These are phyloP conservation scores for Melanargia galathea DNA, from an alignment of 2,888 invertebrate genomes.

Conservation along the genomic window DNA sequence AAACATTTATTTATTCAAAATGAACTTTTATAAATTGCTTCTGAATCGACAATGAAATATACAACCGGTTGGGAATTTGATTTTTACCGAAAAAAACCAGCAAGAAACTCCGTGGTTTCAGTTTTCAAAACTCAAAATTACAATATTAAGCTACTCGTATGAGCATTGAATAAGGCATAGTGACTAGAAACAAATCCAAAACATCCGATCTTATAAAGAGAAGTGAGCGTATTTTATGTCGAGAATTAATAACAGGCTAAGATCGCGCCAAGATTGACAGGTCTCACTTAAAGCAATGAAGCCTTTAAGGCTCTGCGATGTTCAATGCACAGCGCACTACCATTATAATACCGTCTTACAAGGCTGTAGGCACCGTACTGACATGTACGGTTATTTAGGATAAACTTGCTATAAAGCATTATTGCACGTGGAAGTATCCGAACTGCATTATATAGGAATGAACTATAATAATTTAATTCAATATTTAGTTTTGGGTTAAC, in stretches of 20 bases:
- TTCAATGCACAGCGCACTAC: background rate
- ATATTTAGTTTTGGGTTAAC: no score
- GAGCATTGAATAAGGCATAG: no score
- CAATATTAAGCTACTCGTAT: no score
- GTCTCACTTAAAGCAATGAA: constrained; percentile 11
- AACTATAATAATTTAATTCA: no score
- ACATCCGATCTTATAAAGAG: background rate
- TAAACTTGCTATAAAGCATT: background rate
- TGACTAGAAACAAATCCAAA: background rate
- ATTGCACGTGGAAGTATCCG: background rate
- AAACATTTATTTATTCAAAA: no score
- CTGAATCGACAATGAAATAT: no score
- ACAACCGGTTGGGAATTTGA: no score
- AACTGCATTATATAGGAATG: no score
- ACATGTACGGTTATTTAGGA: background rate
- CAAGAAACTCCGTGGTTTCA: no score
- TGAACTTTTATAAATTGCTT: no score
- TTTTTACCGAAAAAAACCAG: no score
- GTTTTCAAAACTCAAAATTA: no score
- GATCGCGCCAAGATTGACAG: constrained; percentile 8
- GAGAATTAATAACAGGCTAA: constrained; percentile 5
- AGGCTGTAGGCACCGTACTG: constrained; percentile 7
- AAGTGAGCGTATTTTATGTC: background rate
- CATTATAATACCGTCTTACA: constrained; percentile 8
- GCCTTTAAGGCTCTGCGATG: constrained; percentile 14